Evolutionary conservation across 2,888 invertebrate genomes (phyloP).

Genomic region (Apamea anceps): DNA sequence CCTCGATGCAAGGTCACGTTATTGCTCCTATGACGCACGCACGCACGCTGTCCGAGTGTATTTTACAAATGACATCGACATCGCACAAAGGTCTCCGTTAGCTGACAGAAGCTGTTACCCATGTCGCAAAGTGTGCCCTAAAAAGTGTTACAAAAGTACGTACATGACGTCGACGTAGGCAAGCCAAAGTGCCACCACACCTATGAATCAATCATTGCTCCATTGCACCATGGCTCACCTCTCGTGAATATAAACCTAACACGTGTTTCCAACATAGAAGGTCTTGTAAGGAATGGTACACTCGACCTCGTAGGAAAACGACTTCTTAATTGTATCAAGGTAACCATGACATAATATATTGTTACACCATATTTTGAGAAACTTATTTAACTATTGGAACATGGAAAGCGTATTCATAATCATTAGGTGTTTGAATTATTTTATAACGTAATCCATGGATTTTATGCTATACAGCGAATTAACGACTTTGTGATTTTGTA

Average conservation of each 20-base stretch:
- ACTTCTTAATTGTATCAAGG: slow-evolving; percentile 51
- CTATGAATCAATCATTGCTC: slow-evolving; percentile 39
- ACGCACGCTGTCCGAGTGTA: not conserved
- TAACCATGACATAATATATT: slow-evolving; percentile 49
- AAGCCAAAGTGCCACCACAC: slow-evolving; percentile 33
- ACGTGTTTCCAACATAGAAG: slow-evolving; percentile 51
- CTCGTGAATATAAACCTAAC: slow-evolving; percentile 23
- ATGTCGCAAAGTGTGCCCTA: not conserved
- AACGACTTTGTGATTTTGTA: slow-evolving; percentile 20
- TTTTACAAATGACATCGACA: slow-evolving; percentile 16
- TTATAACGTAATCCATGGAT: slow-evolving; percentile 41
- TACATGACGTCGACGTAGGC: not conserved
- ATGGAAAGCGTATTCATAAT: slow-evolving; percentile 44
- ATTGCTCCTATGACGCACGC: not conserved
- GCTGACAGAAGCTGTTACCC: not conserved
- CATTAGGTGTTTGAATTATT: slow-evolving; percentile 36
- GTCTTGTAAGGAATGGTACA: slow-evolving; percentile 45
- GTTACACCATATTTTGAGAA: slow-evolving; percentile 49
- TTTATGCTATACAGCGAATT: slow-evolving; percentile 21
- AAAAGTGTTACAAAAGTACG: not conserved
- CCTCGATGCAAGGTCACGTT: not conserved
- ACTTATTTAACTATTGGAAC: slow-evolving; percentile 33
- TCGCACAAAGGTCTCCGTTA: not conserved
- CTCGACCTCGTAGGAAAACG: slow-evolving; percentile 27
- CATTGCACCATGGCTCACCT: slow-evolving; percentile 48